Conservation (phyloP, 1,140 invertebrate genomes). For the Dreissena rostriformis region DNA sequence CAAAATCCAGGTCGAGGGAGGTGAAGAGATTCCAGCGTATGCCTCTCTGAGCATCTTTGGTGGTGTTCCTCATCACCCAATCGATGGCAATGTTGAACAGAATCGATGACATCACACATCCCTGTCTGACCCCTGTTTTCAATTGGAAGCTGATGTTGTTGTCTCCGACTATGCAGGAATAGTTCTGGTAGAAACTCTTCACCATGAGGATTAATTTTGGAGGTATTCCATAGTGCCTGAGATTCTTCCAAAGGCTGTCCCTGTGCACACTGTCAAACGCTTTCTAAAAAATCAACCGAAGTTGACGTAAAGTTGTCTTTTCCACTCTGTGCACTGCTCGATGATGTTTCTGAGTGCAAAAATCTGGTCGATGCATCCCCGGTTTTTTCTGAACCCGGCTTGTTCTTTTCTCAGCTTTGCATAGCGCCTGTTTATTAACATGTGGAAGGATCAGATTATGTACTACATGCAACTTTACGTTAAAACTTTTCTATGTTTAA, state of each 20-base stretch:
- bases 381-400: no score
- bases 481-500: no score
- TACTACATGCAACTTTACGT: no score
- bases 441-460: no score
- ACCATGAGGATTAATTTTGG: slow-evolving; percentile 54
- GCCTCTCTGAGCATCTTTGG: slow-evolving; percentile 30
- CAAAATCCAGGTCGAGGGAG: slow-evolving; percentile 59
- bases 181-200: slow-evolving; percentile 58
- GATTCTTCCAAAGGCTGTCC: slow-evolving; percentile 55
- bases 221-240: slow-evolving; percentile 60
- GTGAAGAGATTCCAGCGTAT: slow-evolving; percentile 53
- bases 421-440: no score
- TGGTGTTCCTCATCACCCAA: slow-evolving; percentile 54
- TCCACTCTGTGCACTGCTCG: slow-evolving; percentile 69
- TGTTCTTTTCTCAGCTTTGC: no score
- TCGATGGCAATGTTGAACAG: slow-evolving; percentile 59
- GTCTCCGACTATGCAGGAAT: slow-evolving; percentile 37
- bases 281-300: slow-evolving; percentile 61
- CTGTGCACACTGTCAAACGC: slow-evolving; percentile 64
- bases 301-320: slow-evolving; percentile 61
- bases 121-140: slow-evolving; percentile 38
- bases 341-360: slow-evolving; percentile 61
- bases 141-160: slow-evolving; percentile 5
- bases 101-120: slow-evolving; percentile 28
- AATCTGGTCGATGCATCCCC: slow-evolving; percentile 56